A percentile compares a stretch with the other conserved stretches of the same genome.
These are phyloP conservation scores for Micromesistius poutassou DNA, from an alignment of 2,797 vertebrate species.

Conservation along the genomic window DNA sequence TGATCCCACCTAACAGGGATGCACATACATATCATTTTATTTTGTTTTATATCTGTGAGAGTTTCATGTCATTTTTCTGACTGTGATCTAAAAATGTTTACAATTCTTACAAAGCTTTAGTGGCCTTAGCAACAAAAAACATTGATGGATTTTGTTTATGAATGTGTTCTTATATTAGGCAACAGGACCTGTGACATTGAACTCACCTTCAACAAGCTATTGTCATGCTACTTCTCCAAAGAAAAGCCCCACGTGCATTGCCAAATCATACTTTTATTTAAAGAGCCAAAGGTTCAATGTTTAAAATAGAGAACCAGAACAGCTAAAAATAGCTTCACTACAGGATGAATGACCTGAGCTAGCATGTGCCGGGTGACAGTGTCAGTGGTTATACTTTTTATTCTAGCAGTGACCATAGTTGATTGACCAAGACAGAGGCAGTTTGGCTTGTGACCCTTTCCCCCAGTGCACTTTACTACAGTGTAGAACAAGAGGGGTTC, in stretches of 20 bases:
- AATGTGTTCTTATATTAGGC: background rate
- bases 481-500: background rate
- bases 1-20: background rate
- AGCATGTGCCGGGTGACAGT: slow-evolving; percentile 29
- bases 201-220: background rate
- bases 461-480: slow-evolving; percentile 16
- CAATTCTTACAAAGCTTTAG: background rate
- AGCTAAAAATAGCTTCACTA: slow-evolving; percentile 46
- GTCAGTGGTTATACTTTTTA: slow-evolving; percentile 35
- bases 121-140: background rate
- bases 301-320: slow-evolving; percentile 40
- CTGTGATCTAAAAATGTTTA: background rate
- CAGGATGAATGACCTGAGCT: slow-evolving; percentile 39
- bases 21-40: background rate
- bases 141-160: background rate
- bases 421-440: background rate
- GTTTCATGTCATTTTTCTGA: background rate
- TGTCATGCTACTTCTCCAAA: no score
- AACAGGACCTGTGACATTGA: background rate
- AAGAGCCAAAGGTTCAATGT: background rate
- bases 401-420: slow-evolving; percentile 29
- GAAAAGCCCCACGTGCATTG: no score
- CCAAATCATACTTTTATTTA: slow-evolving; percentile 5
- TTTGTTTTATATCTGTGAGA: background rate
- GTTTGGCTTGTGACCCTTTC: slow-evolving; percentile 23